phyloP scores from a whole-genome alignment of 2,113 vertebrate genomes.

The Malurus melanocephalus region DNA sequence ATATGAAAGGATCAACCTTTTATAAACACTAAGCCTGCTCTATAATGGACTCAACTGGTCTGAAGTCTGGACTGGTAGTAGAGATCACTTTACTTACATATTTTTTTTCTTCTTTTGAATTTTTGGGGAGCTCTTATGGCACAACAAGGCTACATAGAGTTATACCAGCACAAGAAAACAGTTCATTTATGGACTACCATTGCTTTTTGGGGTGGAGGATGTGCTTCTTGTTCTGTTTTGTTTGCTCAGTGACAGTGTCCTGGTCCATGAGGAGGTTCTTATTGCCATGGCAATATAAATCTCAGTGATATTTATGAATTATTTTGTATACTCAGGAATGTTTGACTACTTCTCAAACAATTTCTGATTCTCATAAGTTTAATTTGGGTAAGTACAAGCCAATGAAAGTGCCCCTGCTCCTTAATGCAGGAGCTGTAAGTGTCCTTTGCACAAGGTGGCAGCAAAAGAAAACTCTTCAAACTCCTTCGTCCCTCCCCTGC shows the following conservation, averaged over 20 bases:
- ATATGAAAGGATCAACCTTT: neutral
- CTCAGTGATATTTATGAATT: neutral
- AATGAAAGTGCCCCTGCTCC: neutral
- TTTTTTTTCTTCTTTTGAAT: neutral
- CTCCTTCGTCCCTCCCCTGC: neutral
- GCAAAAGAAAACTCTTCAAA: slow-evolving; percentile 31
- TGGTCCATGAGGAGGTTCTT: neutral
- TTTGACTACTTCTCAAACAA: neutral
- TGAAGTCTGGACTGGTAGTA: neutral
- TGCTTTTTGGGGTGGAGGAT: neutral
- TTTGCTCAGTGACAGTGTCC: neutral
- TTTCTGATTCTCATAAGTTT: neutral
- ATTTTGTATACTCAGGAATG: neutral
- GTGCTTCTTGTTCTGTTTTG: neutral
- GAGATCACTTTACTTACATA: neutral
- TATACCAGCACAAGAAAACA: neutral
- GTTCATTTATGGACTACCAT: neutral
- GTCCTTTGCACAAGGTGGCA: slow-evolving; percentile 38
- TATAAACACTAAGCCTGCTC: neutral
- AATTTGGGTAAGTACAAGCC: neutral
- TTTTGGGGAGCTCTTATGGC: neutral
- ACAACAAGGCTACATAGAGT: neutral
- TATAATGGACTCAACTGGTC: neutral
- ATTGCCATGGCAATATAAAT: neutral
- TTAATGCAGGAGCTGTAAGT: neutral